Percentiles rank a stretch among this genome's conserved stretches.
Conservation (phyloP, 2,113 vertebrate genomes). For the Scomber scombrus region DNA sequence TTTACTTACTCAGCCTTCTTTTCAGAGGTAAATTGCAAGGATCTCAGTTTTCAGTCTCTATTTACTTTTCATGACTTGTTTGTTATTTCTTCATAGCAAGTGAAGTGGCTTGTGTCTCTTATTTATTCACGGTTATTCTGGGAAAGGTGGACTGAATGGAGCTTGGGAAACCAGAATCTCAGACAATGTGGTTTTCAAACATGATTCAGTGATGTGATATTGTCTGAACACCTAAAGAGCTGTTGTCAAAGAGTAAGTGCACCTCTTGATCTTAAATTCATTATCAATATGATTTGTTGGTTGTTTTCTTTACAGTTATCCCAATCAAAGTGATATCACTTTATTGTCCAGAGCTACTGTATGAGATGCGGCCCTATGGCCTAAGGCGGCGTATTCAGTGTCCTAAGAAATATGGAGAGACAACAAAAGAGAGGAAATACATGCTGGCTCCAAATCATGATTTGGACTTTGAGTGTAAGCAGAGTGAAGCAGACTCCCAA, state of each 20-base stretch:
- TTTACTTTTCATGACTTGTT: background rate
- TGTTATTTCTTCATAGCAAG: background rate
- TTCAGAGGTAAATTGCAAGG: conserved; percentile 28
- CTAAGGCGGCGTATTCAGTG: conserved; percentile 70
- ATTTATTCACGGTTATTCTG: background rate
- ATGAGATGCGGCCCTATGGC: conserved; percentile 71
- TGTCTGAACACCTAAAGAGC: conserved; percentile 22
- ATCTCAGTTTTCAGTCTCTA: background rate
- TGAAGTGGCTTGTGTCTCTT: background rate
- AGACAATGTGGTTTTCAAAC: conserved; percentile 20
- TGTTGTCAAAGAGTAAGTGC: conserved; percentile 62
- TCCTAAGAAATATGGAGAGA: conserved; percentile 77
- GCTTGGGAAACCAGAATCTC: conserved; percentile 9
- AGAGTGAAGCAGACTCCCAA: conserved; percentile 20
- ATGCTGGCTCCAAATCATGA: conserved; percentile 29
- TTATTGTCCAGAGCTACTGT: conserved; percentile 48
- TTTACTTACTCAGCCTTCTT: conserved; percentile 8
- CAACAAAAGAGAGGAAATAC: conserved; percentile 62
- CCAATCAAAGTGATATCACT: conserved; percentile 3
- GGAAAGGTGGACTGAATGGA: background rate
- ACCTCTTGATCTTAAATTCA: background rate
- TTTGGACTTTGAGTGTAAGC: conserved; percentile 40
- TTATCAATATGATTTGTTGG: background rate
- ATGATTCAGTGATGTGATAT: conserved; percentile 29
- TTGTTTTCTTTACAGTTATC: background rate